Evolutionary conservation across 2,113 vertebrate species (phyloP), one percentile per base, ranked within the genome.

Genomic region (Brachypteracias leptosomus): DNA sequence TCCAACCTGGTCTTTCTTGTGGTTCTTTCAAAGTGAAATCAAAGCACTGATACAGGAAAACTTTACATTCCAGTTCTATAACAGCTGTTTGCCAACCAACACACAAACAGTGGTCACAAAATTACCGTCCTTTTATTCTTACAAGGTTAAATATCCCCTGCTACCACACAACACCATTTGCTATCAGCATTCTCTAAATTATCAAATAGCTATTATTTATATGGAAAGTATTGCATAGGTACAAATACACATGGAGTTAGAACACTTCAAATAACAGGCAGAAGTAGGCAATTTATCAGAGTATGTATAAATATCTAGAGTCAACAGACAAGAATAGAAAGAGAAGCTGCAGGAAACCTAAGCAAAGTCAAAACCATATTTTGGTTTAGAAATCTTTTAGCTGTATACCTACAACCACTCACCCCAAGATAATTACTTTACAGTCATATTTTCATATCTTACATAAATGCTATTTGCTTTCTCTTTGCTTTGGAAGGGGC

Each of bases 371-470:
- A 74, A 74, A 17, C 4, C 8, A 3, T 13, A 3, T 68, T 88
- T 88, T 11, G 13, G 38, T 74, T 57, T 67, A 47, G 22, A 81
- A 71, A 67, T 26, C 12, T 89, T 47, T 89, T 40, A 76, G 11
- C 11, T 87, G 6, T 17, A 26, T 63, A 63, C 2, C 10, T 85
- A 21, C 0, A 1, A 67, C 2, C 7, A 61, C 11, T 49, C 59
- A 20, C 12, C n/a, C 4, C 4, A 24, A 77, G 28, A 11, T 13
- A 79, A 81, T 47, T 61, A 61, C 72, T 89, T 85, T 73, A 38
- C 17, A 72, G 33, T 47, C 14, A 9, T 66, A 42, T 71, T 92
- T 93, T 88, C 22, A 16, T 35, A 49, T 59, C 25, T 86, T 80
- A 66, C 3, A 16, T 80, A 77, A 86, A 24, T 16, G 3, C 4